phyloP scores from a whole-genome alignment of 2,797 vertebrate species.

The Danio jaintianensis region DNA sequence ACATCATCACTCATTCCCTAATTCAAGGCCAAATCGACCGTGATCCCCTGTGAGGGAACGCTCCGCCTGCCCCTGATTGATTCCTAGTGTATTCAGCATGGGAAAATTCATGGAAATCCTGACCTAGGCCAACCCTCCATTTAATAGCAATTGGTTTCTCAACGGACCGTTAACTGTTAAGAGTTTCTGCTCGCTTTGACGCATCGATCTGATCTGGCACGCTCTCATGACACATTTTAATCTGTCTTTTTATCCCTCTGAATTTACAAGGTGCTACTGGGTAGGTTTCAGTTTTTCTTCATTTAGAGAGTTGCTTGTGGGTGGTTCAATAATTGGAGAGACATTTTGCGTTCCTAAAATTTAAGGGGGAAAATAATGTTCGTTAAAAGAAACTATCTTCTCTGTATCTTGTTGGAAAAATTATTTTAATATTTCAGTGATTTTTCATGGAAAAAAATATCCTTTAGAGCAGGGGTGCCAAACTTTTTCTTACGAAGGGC shows the following conservation, averaged over 20 bases:
- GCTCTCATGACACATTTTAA: slow-evolving; percentile 3
- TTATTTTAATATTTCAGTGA: no score
- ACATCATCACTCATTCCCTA: slow-evolving; percentile 24
- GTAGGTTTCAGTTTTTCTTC: not conserved
- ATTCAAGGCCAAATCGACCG: slow-evolving; percentile 29
- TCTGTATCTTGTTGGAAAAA: no score
- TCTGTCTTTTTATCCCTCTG: not conserved
- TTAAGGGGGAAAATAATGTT: no score
- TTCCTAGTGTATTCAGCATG: slow-evolving; percentile 35
- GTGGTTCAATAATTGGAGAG: not conserved
- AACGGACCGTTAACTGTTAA: slow-evolving; percentile 35
- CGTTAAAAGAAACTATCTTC: no score
- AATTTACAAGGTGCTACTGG: not conserved
- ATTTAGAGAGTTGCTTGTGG: not conserved
- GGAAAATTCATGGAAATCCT: slow-evolving; percentile 43
- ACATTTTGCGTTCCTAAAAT: no score
- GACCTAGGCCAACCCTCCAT: slow-evolving; percentile 28
- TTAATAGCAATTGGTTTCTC: slow-evolving; percentile 54
- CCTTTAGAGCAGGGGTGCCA: no score
- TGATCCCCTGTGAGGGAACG: not conserved
- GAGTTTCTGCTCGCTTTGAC: slow-evolving; percentile 43
- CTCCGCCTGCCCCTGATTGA: slow-evolving; percentile 31
- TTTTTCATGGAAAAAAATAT: no score
- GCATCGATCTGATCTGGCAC: slow-evolving; percentile 22
- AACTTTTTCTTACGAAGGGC: no score